phyloP scores from a whole-genome alignment of 2,113 vertebrate species.

The Nothocercus julius region DNA sequence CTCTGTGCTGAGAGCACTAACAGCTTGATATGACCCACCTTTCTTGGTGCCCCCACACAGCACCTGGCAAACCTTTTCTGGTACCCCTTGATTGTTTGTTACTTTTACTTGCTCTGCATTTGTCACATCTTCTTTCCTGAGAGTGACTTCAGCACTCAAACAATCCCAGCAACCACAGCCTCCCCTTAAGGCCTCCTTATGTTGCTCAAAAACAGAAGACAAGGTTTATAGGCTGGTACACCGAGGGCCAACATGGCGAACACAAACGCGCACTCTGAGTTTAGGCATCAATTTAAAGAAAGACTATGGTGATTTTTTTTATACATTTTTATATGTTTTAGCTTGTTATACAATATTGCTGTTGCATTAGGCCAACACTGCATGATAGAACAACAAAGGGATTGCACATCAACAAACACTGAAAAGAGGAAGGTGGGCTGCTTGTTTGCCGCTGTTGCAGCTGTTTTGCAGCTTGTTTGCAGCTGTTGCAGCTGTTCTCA shows the following conservation, averaged over 20 bases:
- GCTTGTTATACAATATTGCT: neutral
- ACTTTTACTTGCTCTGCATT: neutral
- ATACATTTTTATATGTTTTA: neutral
- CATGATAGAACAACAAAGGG: neutral
- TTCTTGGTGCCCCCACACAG: neutral
- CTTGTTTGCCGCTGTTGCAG: neutral
- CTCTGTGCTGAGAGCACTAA: neutral
- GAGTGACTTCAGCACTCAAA: neutral
- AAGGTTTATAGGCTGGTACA: neutral
- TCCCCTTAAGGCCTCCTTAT: accelerated
- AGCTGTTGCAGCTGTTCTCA: neutral
- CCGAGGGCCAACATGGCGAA: neutral
- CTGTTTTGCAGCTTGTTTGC: too few species aligned
- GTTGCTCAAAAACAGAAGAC: neutral
- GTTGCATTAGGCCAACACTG: neutral
- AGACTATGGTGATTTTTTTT: neutral
- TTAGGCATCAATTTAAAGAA: neutral
- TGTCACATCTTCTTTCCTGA: neutral
- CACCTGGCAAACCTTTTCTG: neutral
- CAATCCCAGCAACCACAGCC: neutral
- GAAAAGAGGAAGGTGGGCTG: neutral
- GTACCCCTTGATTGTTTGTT: neutral
- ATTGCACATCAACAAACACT: neutral
- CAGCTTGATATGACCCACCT: neutral
- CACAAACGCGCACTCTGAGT: neutral